Evolutionary conservation across 2,797 vertebrate genomes (phyloP).

Genomic region (Acanthurus tractus): DNA sequence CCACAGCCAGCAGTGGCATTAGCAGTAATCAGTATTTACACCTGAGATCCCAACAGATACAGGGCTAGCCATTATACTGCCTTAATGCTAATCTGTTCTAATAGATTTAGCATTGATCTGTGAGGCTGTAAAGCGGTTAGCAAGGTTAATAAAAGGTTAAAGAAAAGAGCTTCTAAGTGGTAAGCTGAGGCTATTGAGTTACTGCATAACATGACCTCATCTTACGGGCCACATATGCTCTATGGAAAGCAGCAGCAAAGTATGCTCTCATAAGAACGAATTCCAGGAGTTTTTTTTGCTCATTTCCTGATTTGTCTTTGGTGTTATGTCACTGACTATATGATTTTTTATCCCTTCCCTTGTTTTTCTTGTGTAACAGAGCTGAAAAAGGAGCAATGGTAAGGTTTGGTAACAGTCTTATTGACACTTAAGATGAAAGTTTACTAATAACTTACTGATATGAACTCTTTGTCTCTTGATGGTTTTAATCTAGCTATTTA

Average conservation of each 20-base stretch:
- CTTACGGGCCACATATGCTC: too few relatives aligned
- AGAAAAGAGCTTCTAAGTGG: slow-evolving; percentile 30
- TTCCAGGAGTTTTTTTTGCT: neutral
- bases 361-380: neutral
- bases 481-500: neutral
- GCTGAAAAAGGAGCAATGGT: neutral
- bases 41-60: slow-evolving; percentile 66
- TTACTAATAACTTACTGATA: neutral
- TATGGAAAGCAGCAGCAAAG: neutral
- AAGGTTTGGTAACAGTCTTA: neutral
- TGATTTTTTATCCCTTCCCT: neutral
- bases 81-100: slow-evolving; percentile 73
- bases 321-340: slow-evolving; percentile 7
- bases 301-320: slow-evolving; percentile 17
- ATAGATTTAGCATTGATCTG: slow-evolving; percentile 79
- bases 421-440: neutral
- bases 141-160: slow-evolving; percentile 63
- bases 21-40: slow-evolving; percentile 74
- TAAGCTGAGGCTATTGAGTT: slow-evolving; percentile 20
- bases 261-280: slow-evolving; percentile 22
- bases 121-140: slow-evolving; percentile 64
- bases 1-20: slow-evolving; percentile 58
- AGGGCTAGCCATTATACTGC: slow-evolving; percentile 63
- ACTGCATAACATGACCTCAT: slow-evolving; percentile 47
- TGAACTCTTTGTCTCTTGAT: neutral